phyloP scores from a whole-genome alignment of 2,888 invertebrate genomes.

The Drosophila algonquin region DNA sequence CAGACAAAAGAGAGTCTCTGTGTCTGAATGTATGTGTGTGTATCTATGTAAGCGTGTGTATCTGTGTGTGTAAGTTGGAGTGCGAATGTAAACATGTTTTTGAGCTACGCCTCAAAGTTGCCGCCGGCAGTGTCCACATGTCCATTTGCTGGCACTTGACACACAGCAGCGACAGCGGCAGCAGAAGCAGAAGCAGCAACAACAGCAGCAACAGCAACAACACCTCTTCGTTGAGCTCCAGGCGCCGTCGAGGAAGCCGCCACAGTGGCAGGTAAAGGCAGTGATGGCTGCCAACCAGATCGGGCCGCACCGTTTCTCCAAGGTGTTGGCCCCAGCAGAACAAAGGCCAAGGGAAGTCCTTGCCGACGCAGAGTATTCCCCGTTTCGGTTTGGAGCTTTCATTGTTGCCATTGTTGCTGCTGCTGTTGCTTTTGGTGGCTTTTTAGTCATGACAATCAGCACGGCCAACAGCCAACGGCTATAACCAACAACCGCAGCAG shows the following conservation, averaged over 20 bases:
- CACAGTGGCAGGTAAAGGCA: conserved; percentile 55
- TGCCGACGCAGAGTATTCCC: conserved; percentile 25
- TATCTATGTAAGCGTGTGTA: too few species aligned
- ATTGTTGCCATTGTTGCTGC: conserved; percentile 20
- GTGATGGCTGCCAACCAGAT: neutral
- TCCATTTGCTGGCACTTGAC: conserved; percentile 78
- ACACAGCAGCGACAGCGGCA: conserved; percentile 55
- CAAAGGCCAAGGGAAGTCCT: conserved; percentile 18
- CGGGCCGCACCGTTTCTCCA: conserved; percentile 9
- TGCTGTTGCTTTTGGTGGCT: conserved; percentile 57
- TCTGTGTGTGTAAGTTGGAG: conserved; percentile 17
- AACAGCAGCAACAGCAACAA: conserved; percentile 34
- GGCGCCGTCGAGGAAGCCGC: conserved; percentile 57
- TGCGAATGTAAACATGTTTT: conserved; percentile 74
- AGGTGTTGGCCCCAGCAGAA: neutral
- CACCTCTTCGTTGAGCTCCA: conserved; percentile 67
- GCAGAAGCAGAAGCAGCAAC: conserved; percentile 52
- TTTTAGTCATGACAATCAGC: conserved; percentile 76
- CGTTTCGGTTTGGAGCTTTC: conserved; percentile 11
- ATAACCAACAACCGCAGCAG: conserved; percentile 67
- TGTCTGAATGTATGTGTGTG: neutral
- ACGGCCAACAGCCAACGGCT: conserved; percentile 71
- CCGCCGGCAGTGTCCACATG: conserved; percentile 63
- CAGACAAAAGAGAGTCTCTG: conserved; percentile 39
- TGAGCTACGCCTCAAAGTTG: conserved; percentile 70